These are phyloP conservation scores for Clupea harengus DNA, from an alignment of 2,113 vertebrate species.

Conservation along the genomic window DNA sequence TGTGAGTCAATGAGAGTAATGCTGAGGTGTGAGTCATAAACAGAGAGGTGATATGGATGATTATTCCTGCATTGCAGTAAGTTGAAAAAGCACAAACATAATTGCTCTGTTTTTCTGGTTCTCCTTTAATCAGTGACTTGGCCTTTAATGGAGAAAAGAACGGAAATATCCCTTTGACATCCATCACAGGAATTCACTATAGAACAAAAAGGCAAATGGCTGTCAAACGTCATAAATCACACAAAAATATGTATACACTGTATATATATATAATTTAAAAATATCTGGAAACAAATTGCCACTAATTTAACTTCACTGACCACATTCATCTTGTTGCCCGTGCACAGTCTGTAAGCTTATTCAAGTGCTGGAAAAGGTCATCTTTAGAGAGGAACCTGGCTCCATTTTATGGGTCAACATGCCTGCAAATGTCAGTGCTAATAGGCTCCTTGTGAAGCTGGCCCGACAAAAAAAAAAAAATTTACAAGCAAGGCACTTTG, in stretches of 20 bases:
- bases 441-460: background rate
- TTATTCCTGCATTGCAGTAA: background rate
- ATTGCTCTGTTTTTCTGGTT: background rate
- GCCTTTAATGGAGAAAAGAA: background rate
- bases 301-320: background rate
- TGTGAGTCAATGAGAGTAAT: too few species aligned
- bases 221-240: background rate
- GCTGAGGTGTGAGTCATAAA: too few species aligned
- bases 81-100: background rate
- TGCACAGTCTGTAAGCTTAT: background rate
- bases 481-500: background rate
- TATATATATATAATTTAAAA: too few species aligned
- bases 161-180: background rate
- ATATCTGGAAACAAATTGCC: background rate
- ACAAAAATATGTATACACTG: background rate
- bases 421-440: background rate
- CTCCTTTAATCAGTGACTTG: background rate
- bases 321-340: background rate
- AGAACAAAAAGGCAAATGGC: background rate
- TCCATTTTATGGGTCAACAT: background rate
- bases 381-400: background rate
- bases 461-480: background rate
- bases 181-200: too few species aligned
- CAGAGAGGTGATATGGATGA: too few species aligned
- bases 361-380: background rate